Conservation (phyloP, 92 coral and sea anemone species). For the Galaxea fascicularis region DNA sequence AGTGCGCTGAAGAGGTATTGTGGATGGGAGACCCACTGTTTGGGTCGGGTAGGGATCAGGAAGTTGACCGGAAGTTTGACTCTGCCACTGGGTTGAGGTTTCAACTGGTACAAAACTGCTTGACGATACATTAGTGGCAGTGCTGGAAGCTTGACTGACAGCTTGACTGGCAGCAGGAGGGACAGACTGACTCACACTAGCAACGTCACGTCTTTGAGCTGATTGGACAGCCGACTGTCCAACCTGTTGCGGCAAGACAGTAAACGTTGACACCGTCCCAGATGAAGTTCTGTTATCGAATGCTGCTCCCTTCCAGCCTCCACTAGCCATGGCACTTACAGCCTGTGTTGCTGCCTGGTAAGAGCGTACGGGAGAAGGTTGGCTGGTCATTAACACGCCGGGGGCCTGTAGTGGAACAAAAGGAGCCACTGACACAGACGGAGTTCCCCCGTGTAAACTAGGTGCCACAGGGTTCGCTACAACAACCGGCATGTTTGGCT, state of each 20-base stretch:
- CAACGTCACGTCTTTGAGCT: slow-evolving; percentile 1
- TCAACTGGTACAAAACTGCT: background rate
- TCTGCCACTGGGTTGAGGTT: background rate
- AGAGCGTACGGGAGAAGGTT: slow-evolving; percentile 3
- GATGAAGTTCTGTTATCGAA: slow-evolving; percentile 12
- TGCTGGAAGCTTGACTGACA: slow-evolving; percentile 5
- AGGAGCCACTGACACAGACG: slow-evolving; percentile 6
- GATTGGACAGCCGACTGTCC: slow-evolving; percentile 44
- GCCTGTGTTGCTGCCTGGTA: background rate
- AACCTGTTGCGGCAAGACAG: slow-evolving; percentile 44
- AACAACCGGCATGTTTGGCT: slow-evolving; percentile 21
- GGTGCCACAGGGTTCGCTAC: slow-evolving; percentile 32
- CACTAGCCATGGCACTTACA: background rate
- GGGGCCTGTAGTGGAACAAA: slow-evolving; percentile 28
- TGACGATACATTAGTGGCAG: background rate
- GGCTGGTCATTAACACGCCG: slow-evolving; percentile 7
- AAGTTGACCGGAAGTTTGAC: background rate
- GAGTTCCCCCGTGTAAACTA: slow-evolving; percentile 19
- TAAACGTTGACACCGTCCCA: slow-evolving; percentile 48
- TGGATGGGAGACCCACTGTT: background rate
- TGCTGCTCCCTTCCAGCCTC: background rate
- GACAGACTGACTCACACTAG: background rate
- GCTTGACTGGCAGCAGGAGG: background rate
- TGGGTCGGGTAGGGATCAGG: background rate
- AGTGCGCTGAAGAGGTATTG: background rate